A percentile compares a stretch with the other conserved stretches of the same genome.
These are phyloP conservation scores for Gnathonemus longibarbis DNA, from an alignment of 2,113 vertebrate genomes.

Conservation along the genomic window DNA sequence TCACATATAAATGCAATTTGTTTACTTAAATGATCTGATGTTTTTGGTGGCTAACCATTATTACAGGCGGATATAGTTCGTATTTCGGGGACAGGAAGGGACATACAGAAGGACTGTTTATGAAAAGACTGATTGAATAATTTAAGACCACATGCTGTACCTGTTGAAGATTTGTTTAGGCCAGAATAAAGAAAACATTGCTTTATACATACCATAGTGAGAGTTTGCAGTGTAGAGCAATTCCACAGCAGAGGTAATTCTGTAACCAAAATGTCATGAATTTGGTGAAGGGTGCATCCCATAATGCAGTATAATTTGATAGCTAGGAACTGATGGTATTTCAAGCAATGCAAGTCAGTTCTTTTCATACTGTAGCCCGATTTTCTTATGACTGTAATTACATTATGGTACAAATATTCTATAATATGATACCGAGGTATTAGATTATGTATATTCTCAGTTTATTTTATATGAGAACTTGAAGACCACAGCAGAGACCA, in stretches of 20 bases:
- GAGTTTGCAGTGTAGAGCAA: not conserved
- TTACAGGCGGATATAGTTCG: not conserved
- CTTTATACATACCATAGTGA: not conserved
- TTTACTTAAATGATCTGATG: not conserved
- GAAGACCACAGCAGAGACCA: not conserved
- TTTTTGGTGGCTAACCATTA: not conserved
- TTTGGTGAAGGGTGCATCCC: not conserved
- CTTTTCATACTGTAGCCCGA: not conserved
- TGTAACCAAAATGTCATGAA: not conserved
- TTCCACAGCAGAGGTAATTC: not conserved
- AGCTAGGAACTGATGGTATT: too few species aligned
- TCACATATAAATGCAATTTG: not conserved
- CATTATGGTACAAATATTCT: not conserved
- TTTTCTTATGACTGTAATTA: not conserved
- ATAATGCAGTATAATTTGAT: not conserved
- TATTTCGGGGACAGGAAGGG: not conserved
- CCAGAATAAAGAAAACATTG: not conserved
- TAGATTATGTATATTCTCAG: not conserved
- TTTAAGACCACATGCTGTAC: not conserved
- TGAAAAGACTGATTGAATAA: not conserved
- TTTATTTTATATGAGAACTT: not conserved
- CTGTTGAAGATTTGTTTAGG: not conserved
- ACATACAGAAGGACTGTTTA: not conserved
- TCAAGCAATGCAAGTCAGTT: not conserved
- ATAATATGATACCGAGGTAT: not conserved